phyloP scores from a whole-genome alignment of 2,797 vertebrate species.

The Chaenodraco wilsoni region DNA sequence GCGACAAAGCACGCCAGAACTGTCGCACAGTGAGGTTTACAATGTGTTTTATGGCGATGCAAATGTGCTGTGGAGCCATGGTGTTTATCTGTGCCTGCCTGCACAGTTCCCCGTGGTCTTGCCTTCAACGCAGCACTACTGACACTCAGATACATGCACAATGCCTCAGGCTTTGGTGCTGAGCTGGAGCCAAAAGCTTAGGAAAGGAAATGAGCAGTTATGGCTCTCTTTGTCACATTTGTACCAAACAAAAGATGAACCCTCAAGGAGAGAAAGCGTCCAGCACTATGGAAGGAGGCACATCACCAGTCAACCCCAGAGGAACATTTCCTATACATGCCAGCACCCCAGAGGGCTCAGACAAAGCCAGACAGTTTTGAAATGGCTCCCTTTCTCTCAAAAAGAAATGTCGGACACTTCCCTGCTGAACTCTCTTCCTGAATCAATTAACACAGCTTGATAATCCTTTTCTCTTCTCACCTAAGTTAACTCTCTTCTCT shows the following conservation, averaged over 20 bases:
- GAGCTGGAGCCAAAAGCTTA: slow-evolving; percentile 61
- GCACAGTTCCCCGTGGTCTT: slow-evolving; percentile 54
- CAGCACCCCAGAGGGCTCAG: slow-evolving; percentile 54
- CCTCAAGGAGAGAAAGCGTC: slow-evolving; percentile 40
- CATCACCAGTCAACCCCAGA: slow-evolving; percentile 54
- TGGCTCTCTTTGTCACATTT: slow-evolving; percentile 51
- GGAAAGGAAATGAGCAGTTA: slow-evolving; percentile 46
- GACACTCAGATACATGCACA: slow-evolving; percentile 59
- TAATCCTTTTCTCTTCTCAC: slow-evolving; percentile 80
- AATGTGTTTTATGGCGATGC: slow-evolving; percentile 20
- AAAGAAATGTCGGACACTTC: slow-evolving; percentile 60
- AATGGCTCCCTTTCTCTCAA: slow-evolving; percentile 56
- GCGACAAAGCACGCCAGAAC: slow-evolving; percentile 24
- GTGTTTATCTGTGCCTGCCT: slow-evolving; percentile 58
- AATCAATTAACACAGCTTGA: slow-evolving; percentile 80
- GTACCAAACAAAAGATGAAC: slow-evolving; percentile 62
- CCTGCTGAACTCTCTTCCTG: slow-evolving; percentile 63
- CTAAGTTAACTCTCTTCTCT: slow-evolving; percentile 82
- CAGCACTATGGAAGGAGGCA: slow-evolving; percentile 50
- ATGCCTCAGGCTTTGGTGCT: too few species aligned
- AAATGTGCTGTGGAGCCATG: slow-evolving; percentile 35
- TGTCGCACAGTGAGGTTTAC: slow-evolving; percentile 30
- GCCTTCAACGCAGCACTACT: slow-evolving; percentile 45
- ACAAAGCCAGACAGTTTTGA: slow-evolving; percentile 49
- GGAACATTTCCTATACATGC: slow-evolving; percentile 53